Base-by-base conservation (phyloP, 2,888 invertebrate species). In the Terebella lapidaria region DNA sequence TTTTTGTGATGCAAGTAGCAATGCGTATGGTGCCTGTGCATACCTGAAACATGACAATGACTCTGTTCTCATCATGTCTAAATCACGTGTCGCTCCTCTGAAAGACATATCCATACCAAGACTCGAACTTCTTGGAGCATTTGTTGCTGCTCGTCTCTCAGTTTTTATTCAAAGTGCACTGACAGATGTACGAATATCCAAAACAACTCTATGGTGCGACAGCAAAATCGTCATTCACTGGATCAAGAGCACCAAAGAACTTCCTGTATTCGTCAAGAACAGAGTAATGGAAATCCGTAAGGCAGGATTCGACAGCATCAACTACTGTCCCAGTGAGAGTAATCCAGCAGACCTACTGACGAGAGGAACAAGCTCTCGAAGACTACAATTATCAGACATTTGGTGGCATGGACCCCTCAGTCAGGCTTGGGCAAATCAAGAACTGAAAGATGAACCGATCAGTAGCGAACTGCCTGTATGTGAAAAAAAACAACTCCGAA, bases 11-110 rank as follows among this genome's bases (percentile, higher is more conserved):
- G 22, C 45, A 49, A 46, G 45, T 5, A 49, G 10, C 45, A 20
- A 49, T n/a, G 56, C 56, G 5, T 55, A 55, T 47, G 56, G 56
- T n/a, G 10, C 42, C 22, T 42, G 10, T 20, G n/a, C 22, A 4
- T 22, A 47, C n/a, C 15, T 55, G 53, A 53, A 53, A 55, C 24
- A 22, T 47, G 15, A 55, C 3, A 45, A 10, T 15, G 15, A 5
- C 15, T 18, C 56, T 22, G n/a, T 15, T 49, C 24, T 49, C 24
- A 20, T 49, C 49, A 10, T 49, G 49, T 20, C 49, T n/a, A 49
- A 49, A 20, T 10, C 18, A 10, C 5, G 15, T 15, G 42, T 35
- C n/a, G n/a, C 10, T 15, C 42, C 42, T 15, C 42, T n/a, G 10
- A 35, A 35, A n/a, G 42, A 35, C 42, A 35, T 35, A 35, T 15